Evolutionary conservation across 2,888 invertebrate genomes (phyloP).

Genomic region (Parnassius glacialis): DNA sequence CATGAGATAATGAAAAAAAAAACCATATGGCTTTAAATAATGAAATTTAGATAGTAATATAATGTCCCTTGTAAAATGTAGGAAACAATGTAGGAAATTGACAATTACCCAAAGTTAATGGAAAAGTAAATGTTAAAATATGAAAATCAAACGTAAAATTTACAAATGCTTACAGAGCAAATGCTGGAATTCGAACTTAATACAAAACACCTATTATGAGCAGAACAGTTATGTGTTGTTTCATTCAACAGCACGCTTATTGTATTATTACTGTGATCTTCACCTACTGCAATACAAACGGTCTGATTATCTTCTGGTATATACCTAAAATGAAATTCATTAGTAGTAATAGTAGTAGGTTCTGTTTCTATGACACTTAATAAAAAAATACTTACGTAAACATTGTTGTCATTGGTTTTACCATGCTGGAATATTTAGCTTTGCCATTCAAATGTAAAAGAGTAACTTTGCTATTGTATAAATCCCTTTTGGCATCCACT

Average conservation of each 20-base stretch:
- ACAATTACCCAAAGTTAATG: too few species aligned
- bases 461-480: conserved; percentile 81
- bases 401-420: conserved; percentile 83
- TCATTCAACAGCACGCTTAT: conserved; percentile 75
- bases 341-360: neutral
- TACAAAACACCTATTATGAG: conserved; percentile 79
- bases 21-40: too few species aligned
- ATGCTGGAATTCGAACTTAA: conserved; percentile 48
- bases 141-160: too few species aligned
- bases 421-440: conserved; percentile 82
- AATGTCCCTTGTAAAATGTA: neutral
- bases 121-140: too few species aligned
- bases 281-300: conserved; percentile 83
- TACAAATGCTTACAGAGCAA: conserved; percentile 56
- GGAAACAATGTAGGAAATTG: too few species aligned
- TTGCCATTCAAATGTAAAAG: conserved; percentile 83
- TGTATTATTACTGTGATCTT: conserved; percentile 74
- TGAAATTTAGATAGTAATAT: too few species aligned
- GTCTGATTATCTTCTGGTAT: conserved; percentile 55
- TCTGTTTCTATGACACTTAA: neutral
- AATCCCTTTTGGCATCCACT: conserved; percentile 80
- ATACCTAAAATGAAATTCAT: conserved; percentile 42
- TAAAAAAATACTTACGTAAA: conserved; percentile 60
- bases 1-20: too few species aligned
- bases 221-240: conserved; percentile 70